Evolutionary conservation across 2,888 invertebrate genomes (phyloP), one percentile per base, ranked within the genome.

Genomic region (Spilarctia lutea): DNA sequence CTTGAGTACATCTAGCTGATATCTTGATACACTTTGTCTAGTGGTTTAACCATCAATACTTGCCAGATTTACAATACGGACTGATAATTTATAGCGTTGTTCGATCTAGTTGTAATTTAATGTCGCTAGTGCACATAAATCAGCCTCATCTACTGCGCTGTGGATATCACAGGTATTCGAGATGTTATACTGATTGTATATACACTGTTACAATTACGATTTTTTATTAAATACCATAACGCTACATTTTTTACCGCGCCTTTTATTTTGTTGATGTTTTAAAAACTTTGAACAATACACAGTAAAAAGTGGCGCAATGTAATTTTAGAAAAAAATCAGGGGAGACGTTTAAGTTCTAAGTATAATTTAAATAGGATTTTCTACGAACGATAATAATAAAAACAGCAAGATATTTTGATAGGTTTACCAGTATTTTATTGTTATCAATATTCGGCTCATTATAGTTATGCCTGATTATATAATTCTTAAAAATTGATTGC

Each of bases 31-130:
- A 83, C 78, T 84, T 83, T 77, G 79, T 75, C 82, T 75, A 82
- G 79, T 93, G 94, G 94, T 94, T 93, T 93, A 94, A 93, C 92
- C 93, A 92, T 89, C 91, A 92, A 93, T 94, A 94, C 92, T 92
- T 90, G 92, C 92, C 94, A 94, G 94, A 94, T 95, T 95, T 95
- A 96, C 94, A 94, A 93, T 94, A 92, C 92, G 88, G 89, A 90
- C 90, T 84, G 80, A 89, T 93, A 93, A 95, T 96, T 95, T 95
- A 96, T 95, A 86, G 94, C 92, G 91, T 90, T 95, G 95, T 95
- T 94, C 93, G 92, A 93, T 94, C 93, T 94, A 94, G 94, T 94
- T 94, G 94, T 95, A 94, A 95, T 96, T 95, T 95, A 96, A 94
- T 94, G 94, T 93, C 94, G 94, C 92, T 91, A 91, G 90, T 89